Evolutionary conservation across 2,113 vertebrate genomes (phyloP).

Genomic region (Aphyosemion australe): DNA sequence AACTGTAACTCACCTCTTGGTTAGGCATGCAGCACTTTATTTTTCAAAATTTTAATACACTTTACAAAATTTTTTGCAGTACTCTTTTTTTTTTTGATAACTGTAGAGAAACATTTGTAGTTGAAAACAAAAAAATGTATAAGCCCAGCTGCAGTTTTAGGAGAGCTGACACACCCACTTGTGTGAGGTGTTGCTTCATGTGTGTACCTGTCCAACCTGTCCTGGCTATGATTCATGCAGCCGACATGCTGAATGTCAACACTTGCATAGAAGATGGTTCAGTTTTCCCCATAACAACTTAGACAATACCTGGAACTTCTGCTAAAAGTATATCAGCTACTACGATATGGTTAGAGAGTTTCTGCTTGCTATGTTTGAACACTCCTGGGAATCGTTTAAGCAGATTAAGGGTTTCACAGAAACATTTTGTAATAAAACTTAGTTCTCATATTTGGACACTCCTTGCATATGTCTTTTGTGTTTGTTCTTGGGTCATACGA

Average conservation of each 20-base stretch:
- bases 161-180: slow-evolving; percentile 53
- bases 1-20: not conserved
- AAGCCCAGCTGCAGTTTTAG: slow-evolving; percentile 34
- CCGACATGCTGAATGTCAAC: slow-evolving; percentile 18
- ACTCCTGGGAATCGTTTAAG: too few species aligned
- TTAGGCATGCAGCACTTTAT: too few species aligned
- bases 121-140: not conserved
- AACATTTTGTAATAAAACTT: too few species aligned
- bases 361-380: too few species aligned
- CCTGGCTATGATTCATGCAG: slow-evolving; percentile 39
- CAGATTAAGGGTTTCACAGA: too few species aligned
- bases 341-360: too few species aligned
- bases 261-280: not conserved
- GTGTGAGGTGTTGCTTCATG: slow-evolving; percentile 36
- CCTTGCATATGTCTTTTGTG: not conserved
- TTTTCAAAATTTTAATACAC: too few species aligned
- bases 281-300: slow-evolving; percentile 1
- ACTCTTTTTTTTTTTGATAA: not conserved
- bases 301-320: not conserved
- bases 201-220: slow-evolving; percentile 66
- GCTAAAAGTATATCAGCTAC: too few species aligned
- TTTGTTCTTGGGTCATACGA: not conserved
- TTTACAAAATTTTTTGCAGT: too few species aligned
- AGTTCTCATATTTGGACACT: too few species aligned
- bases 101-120: not conserved